Conservation (phyloP, 64 coral and sea anemone genomes). For the Stichodactyla mertensii region DNA sequence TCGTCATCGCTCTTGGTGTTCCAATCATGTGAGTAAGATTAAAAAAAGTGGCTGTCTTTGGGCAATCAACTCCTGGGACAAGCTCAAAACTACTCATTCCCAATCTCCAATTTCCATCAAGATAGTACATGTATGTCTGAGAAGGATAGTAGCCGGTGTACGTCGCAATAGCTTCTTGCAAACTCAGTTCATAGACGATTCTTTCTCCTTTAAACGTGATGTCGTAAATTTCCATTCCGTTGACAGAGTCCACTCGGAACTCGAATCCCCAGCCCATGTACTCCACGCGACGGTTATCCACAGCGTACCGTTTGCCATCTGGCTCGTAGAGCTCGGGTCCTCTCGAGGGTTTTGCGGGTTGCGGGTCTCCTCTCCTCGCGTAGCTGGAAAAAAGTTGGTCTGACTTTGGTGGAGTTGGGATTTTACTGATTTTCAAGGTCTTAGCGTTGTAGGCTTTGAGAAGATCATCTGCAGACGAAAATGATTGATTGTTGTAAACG, state of each 20-base stretch:
- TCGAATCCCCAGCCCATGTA: constrained; percentile 78
- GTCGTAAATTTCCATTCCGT: constrained; percentile 66
- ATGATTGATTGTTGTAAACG: constrained; percentile 68
- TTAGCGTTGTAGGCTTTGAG: constrained; percentile 41
- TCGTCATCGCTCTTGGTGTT: background rate
- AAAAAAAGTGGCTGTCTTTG: constrained; percentile 56
- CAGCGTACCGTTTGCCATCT: constrained; percentile 56
- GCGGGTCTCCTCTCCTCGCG: constrained; percentile 11
- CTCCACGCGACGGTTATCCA: constrained; percentile 45
- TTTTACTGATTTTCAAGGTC: constrained; percentile 13
- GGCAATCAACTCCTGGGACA: constrained; percentile 58
- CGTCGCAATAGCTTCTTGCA: constrained; percentile 51
- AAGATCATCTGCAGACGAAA: constrained; percentile 35
- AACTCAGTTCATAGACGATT: constrained; percentile 65
- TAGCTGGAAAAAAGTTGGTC: constrained; percentile 35
- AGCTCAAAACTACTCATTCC: constrained; percentile 58
- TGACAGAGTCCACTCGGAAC: constrained; percentile 42
- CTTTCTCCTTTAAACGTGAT: constrained; percentile 53
- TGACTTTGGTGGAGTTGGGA: constrained; percentile 14
- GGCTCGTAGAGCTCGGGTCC: constrained; percentile 60
- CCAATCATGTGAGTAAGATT: constrained; percentile 60
- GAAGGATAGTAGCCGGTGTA: constrained; percentile 51
- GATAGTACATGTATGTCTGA: constrained; percentile 38
- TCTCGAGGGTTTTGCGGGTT: constrained; percentile 45
- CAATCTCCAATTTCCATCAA: constrained; percentile 53